phyloP scores from a whole-genome alignment of 1,140 invertebrate genomes.

The Scylla paramamosain region DNA sequence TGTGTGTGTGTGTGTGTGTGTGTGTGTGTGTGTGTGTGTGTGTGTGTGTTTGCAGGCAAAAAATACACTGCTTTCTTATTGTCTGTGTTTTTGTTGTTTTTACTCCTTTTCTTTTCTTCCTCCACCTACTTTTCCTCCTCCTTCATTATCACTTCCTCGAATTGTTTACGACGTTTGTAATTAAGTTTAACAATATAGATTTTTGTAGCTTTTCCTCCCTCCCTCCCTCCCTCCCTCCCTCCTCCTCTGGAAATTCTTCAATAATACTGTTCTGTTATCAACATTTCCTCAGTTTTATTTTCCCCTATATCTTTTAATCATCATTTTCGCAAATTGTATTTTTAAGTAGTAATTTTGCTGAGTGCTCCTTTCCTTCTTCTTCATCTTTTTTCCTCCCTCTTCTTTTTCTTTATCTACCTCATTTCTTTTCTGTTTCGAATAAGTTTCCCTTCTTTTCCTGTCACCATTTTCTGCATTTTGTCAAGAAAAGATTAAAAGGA shows the following conservation, averaged over 20 bases:
- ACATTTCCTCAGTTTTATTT: no score
- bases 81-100: no score
- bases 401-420: neutral
- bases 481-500: neutral
- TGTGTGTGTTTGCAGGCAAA: no score
- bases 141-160: neutral
- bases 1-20: neutral
- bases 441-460: neutral
- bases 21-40: neutral
- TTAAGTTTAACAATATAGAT: neutral
- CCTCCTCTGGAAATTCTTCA: neutral
- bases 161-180: no score
- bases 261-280: no score
- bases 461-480: neutral
- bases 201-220: neutral
- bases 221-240: neutral
- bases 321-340: no score
- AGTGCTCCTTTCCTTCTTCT: neutral
- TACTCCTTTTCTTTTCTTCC: neutral
- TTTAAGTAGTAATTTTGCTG: no score
- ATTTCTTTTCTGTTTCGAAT: no score
- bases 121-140: neutral
- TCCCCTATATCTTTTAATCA: no score
- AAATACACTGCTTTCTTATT: no score
- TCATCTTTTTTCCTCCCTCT: neutral